Evolutionary conservation across 2,888 invertebrate genomes (phyloP), one percentile per base, ranked within the genome.

Genomic region (Euspilapteryx auroguttella): DNA sequence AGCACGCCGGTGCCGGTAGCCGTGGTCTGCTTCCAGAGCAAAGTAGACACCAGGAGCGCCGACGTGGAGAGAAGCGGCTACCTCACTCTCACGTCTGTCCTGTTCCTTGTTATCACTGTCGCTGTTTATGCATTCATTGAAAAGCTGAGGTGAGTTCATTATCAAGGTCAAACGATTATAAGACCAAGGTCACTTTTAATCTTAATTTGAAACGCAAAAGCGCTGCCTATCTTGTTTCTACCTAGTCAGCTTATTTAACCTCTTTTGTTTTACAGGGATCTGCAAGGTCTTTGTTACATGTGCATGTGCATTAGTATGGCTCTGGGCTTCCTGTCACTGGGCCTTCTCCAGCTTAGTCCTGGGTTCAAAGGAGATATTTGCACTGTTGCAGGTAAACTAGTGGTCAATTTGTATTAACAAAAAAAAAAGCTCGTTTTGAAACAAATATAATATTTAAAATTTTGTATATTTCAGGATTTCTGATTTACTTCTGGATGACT

Each of bases 21-120:
- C 0, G 36, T 78, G 15, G 59, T 71, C 2, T 73, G 77, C 36
- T 75, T 94, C 86, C 58, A 98, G 55, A 27, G 94, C 64, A 85
- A 94, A 62, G 12, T 79, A 62, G 37, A 87, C 63, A 21, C 76
- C 58, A 44, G 40, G 29, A 44, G 48, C 4, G 35, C 25, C 15
- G 34, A 47, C 4, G 51, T 64, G 10, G 62, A 68, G 34, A 68
- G 61, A 21, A 63, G 56, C 27, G 68, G 78, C 1, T 53, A 65
- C 6, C 47, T 79, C 4, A 57, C 69, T 0, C 54, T 79, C 2
- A 50, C 79, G n/a, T 82, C 83, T 1, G 76, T 81, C 1, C 40
- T 78, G 12, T 86, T 85, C 41, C 59, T 86, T 1, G 39, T 79
- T 6, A 44, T 73, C 7, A 86, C 86, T 0, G 56, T 84, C 15